Evolutionary conservation across 2,797 vertebrate species (phyloP), one percentile per base, ranked within the genome.

Genomic region (Notolepis coatsorum): DNA sequence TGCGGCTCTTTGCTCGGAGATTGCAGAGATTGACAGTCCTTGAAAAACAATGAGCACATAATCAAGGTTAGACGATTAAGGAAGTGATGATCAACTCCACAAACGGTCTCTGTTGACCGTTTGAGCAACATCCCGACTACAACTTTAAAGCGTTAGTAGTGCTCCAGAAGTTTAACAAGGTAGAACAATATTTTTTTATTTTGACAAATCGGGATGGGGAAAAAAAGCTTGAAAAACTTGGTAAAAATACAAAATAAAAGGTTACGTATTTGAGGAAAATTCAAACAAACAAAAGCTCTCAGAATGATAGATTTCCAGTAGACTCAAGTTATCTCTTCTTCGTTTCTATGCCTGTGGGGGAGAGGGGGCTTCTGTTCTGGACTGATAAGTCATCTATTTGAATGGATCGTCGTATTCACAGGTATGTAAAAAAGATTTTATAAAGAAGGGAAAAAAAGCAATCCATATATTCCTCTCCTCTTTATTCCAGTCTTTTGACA

Each of bases 331-430:
- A 75, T 87, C 46, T 85, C 84, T 82, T 67, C 80, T 73, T 77
- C 79, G 80, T 71, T 65, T 76, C 23, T 23, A 68, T 9, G 79
- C 85, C 87, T 73, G 71, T 67, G 82, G 87, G 75, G 47, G 85
- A 81, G 83, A 54, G 61, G 80, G 75, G 87, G 85, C 20, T 68
- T 90, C 81, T 90, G 88, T 84, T 88, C 68, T 31, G 84, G 82
- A 84, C 83, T 84, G 89, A 90, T 90, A 88, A 89, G 88, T 90
- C 85, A 89, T 89, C 88, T 85, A 81, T 82, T 79, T 87, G 77
- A 88, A 86, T 77, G 82, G 80, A 80, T 86, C 75, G 20, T 84
- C 78, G 54, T 85, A 86, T 85, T 90, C 86, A 75, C 87, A 89
- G 86, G 86, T 91, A 88, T 78, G 86, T 77, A 90, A 84, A 87